Evolutionary conservation across 2,888 invertebrate genomes (phyloP).

Genomic region (Eubasilissa splendida): DNA sequence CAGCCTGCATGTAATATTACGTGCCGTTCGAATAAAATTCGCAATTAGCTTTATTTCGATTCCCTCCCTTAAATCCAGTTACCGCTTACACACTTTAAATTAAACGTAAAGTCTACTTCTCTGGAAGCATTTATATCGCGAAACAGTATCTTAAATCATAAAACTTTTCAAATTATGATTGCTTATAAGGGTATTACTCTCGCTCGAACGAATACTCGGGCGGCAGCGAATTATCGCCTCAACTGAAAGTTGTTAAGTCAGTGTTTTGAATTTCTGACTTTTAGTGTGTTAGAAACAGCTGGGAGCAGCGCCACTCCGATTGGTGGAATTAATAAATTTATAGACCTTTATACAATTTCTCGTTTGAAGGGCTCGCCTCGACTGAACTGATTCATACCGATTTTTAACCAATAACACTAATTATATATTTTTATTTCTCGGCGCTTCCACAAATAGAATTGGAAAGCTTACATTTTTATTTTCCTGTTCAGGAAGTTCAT

Average conservation of each 20-base stretch:
- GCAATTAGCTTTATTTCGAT: constrained; percentile 22
- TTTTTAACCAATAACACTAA: too few species aligned
- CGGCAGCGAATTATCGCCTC: constrained; percentile 29
- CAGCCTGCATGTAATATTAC: not conserved
- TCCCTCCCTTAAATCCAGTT: constrained; percentile 1
- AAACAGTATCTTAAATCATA: constrained; percentile 57
- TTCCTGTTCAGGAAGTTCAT: too few species aligned
- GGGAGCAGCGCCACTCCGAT: not conserved
- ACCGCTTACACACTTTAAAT: constrained; percentile 11
- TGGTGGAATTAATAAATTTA: too few species aligned
- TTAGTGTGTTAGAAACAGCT: constrained; percentile 16
- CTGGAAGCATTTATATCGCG: constrained; percentile 47
- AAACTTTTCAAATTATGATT: constrained; percentile 58
- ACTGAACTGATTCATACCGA: too few species aligned
- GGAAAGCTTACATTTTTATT: too few species aligned
- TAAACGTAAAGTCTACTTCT: constrained; percentile 3
- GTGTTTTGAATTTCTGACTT: constrained; percentile 25
- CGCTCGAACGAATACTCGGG: constrained; percentile 44
- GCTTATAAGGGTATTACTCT: constrained; percentile 52
- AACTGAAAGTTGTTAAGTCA: constrained; percentile 19
- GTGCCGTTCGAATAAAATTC: constrained; percentile 24
- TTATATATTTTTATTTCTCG: too few species aligned
- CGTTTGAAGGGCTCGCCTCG: too few species aligned
- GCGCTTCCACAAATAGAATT: too few species aligned
- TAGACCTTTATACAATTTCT: too few species aligned